These are phyloP conservation scores for Eleginops maclovinus DNA, from an alignment of 2,113 vertebrate genomes.

Conservation along the genomic window DNA sequence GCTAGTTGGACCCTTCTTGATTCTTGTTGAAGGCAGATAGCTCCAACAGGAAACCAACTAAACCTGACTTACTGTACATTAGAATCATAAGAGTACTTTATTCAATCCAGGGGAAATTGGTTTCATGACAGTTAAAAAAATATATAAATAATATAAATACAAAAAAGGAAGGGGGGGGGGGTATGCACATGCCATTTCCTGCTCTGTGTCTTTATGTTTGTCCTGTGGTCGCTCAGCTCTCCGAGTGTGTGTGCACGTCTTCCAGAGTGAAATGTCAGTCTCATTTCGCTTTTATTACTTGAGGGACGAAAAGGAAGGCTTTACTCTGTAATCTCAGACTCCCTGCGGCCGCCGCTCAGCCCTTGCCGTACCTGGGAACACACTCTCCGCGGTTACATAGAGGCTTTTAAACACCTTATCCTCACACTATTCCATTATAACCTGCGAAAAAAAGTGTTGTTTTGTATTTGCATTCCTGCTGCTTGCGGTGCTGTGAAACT, in stretches of 20 bases:
- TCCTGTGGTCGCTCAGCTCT: conserved; percentile 38
- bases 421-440: conserved; percentile 60
- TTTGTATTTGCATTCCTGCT: conserved; percentile 56
- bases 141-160: too few species aligned
- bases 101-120: too few species aligned
- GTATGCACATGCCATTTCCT: conserved; percentile 18
- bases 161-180: neutral
- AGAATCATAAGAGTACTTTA: too few species aligned
- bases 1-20: too few species aligned
- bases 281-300: conserved; percentile 83
- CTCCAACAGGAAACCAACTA: too few species aligned
- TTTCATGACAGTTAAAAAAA: too few species aligned
- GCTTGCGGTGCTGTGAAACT: conserved; percentile 28
- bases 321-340: conserved; percentile 74
- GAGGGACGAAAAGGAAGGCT: conserved; percentile 76
- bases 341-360: conserved; percentile 60
- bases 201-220: conserved; percentile 27
- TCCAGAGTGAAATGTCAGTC: conserved; percentile 80
- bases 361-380: conserved; percentile 57
- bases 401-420: conserved; percentile 69
- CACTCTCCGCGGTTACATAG: conserved; percentile 20
- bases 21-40: too few species aligned
- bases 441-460: conserved; percentile 54
- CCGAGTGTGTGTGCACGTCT: conserved; percentile 25
- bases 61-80: too few species aligned